Evolutionary conservation across 2,888 invertebrate genomes (phyloP), one percentile per base, ranked within the genome.

Genomic region (Oligia fasciuncula): DNA sequence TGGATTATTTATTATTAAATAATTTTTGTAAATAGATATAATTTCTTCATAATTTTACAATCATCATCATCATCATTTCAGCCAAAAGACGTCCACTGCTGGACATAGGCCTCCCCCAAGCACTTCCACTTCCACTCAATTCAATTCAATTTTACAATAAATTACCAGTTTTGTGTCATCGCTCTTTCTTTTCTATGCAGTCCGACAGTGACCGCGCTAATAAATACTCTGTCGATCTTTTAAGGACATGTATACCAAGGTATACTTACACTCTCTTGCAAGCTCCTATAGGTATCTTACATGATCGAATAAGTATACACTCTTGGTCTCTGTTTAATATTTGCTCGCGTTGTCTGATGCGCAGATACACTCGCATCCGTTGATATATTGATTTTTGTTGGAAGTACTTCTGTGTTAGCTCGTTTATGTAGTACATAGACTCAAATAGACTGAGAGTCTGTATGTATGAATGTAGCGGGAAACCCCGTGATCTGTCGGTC

Each of bases 361-460:
- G 65, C 63, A 77, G 78, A 77, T 68, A 51, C 65, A 76, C 73
- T 62, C 62, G 60, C 81, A 87, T 70, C 73, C 74, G 78, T 71
- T 74, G 74, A 77, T 76, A 43, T 85, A 85, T 87, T 81, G 85
- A 85, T 85, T 85, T 85, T 81, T 43, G 60, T 23, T 57, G 17
- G n/a, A 81, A 69, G 72, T 65, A 70, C 60, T 49, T 62, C 17
- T 68, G 29, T 63, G 70, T 54, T 77, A 17, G 29, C 40, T 60
- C 43, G 19, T 67, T 67, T 60, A 62, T 62, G 35, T 62, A 46
- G 51, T 77, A 68, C 46, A 62, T 49, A 23, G 2, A 54, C 51
- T 17, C n/a, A n/a, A n/a, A n/a, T n/a, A n/a, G n/a, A n/a, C n/a
- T n/a, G 17, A 43, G 19, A 60, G 35, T 17, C 9, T 51, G 57